phyloP scores from a whole-genome alignment of 2,113 vertebrate species.

The Colaptes auratus region DNA sequence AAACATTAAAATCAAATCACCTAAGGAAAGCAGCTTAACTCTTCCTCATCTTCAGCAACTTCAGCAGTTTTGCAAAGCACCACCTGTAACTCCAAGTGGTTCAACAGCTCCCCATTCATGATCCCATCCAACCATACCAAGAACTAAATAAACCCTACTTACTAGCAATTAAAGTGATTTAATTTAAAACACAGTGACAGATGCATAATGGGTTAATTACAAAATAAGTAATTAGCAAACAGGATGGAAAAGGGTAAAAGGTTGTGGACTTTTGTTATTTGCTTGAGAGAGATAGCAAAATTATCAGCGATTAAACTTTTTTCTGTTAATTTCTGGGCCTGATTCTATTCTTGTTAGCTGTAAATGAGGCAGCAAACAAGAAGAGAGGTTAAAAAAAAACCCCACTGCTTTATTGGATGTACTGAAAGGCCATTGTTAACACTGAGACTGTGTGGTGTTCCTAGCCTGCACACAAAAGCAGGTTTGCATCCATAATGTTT shows the following conservation, averaged over 20 bases:
- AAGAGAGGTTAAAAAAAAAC: not conserved
- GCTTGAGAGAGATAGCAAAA: conserved; percentile 31
- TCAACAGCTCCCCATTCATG: conserved; percentile 45
- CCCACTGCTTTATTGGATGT: not conserved
- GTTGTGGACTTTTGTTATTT: conserved; percentile 53
- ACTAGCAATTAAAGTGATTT: conserved; percentile 67
- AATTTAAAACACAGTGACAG: conserved; percentile 61
- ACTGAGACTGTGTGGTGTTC: not conserved
- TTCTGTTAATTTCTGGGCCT: conserved; percentile 47
- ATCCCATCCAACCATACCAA: not conserved
- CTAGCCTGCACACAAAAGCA: not conserved
- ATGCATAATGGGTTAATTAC: conserved; percentile 68
- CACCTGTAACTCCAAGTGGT: conserved; percentile 33
- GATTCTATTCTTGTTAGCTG: conserved; percentile 32
- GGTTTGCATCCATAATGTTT: not conserved
- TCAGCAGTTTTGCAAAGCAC: conserved; percentile 37
- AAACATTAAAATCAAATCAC: conserved; percentile 15
- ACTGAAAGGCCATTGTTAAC: conserved; percentile 40
- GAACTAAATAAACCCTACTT: conserved; percentile 63
- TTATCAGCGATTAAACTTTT: conserved; percentile 19
- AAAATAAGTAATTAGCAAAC: conserved; percentile 68
- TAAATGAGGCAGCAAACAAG: conserved; percentile 51
- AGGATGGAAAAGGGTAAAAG: conserved; percentile 65
- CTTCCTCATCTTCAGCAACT: conserved; percentile 15
- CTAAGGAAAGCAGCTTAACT: conserved; percentile 44